Percentiles rank a stretch among this genome's conserved stretches.
These are phyloP conservation scores for Zygaena filipendulae DNA, from an alignment of 2,888 invertebrate genomes.

Conservation along the genomic window DNA sequence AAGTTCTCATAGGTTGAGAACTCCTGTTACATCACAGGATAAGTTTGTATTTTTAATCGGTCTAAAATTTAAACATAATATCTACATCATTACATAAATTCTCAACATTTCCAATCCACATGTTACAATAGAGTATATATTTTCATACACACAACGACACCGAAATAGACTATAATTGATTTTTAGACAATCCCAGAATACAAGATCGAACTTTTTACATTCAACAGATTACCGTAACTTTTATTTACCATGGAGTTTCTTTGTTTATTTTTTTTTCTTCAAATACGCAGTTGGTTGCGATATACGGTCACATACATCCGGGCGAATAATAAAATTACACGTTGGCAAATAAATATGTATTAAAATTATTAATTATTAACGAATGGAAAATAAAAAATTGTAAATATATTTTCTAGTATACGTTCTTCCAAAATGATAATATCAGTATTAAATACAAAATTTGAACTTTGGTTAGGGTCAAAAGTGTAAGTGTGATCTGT, in stretches of 20 bases:
- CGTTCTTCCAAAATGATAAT: constrained; percentile 62
- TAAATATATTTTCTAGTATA: constrained; percentile 61
- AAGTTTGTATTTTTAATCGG: no score
- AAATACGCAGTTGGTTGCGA: constrained; percentile 57
- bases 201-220: constrained; percentile 68
- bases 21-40: no score
- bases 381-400: constrained; percentile 42
- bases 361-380: no score
- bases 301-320: constrained; percentile 58
- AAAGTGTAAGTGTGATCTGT: constrained; percentile 66
- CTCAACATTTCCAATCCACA: constrained; percentile 32
- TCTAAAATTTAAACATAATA: no score
- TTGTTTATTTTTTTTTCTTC: constrained; percentile 25
- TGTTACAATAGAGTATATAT: constrained; percentile 65
- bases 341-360: constrained; percentile 56
- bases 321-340: constrained; percentile 55
- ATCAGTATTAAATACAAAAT: constrained; percentile 70
- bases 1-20: no score
- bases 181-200: constrained; percentile 67
- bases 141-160: constrained; percentile 58
- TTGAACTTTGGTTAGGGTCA: constrained; percentile 64
- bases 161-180: constrained; percentile 61
- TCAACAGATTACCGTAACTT: constrained; percentile 41
- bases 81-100: no score
- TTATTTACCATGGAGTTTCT: constrained; percentile 29